These are phyloP conservation scores for Periophthalmodon schlosseri DNA, from an alignment of 2,113 vertebrate genomes.

Conservation along the genomic window DNA sequence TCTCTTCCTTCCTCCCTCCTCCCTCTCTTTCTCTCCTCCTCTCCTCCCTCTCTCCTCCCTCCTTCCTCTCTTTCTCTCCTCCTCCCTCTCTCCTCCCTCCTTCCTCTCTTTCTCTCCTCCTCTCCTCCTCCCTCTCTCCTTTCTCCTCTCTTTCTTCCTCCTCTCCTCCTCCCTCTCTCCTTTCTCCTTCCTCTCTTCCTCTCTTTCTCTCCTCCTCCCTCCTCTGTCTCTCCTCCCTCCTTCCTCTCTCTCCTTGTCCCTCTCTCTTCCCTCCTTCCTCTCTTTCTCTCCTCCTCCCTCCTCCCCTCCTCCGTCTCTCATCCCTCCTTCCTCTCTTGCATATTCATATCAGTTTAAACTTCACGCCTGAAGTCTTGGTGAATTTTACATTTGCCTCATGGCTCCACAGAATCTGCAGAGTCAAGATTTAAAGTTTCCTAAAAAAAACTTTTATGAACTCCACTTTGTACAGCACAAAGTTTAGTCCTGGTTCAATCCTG, in stretches of 20 bases:
- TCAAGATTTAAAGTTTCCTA: background rate
- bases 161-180: background rate
- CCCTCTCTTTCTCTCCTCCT: background rate
- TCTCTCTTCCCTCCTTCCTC: background rate
- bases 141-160: background rate
- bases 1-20: background rate
- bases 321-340: no score
- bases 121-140: background rate
- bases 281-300: background rate
- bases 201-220: background rate
- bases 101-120: background rate
- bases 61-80: background rate
- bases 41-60: background rate
- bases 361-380: no score
- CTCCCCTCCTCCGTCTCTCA: no score
- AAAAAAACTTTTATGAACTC: no score
- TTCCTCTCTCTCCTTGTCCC: background rate
- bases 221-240: background rate
- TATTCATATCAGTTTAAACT: no score
- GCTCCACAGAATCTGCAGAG: background rate
- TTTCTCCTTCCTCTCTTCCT: background rate
- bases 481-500: background rate
- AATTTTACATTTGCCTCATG: no score
- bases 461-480: background rate
- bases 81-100: background rate